Percentiles rank a stretch among this genome's conserved stretches.
phyloP scores from a whole-genome alignment of 2,888 invertebrate genomes.

The Drosophila quinaria region DNA sequence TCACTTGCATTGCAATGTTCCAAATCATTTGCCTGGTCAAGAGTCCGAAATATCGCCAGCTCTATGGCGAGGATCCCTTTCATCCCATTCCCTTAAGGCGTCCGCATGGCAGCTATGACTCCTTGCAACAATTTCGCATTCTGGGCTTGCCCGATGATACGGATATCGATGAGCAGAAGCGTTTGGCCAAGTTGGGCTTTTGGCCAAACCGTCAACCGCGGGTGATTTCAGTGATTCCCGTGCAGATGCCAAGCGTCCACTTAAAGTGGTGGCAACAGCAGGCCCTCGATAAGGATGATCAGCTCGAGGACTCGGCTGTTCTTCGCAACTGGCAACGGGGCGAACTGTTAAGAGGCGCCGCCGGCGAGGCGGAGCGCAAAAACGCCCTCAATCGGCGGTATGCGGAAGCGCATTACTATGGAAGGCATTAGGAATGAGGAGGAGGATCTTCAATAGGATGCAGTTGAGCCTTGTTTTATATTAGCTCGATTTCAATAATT shows the following conservation, averaged over 20 bases:
- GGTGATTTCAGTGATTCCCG: conserved; percentile 69
- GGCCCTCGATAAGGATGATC: conserved; percentile 54
- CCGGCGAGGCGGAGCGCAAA: conserved; percentile 61
- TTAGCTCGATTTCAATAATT: no score
- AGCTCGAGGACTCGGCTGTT: conserved; percentile 50
- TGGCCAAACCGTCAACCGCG: conserved; percentile 61
- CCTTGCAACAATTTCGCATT: conserved; percentile 72
- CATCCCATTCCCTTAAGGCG: conserved; percentile 43
- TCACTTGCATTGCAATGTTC: conserved; percentile 79
- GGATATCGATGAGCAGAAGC: conserved; percentile 80
- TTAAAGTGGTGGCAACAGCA: conserved; percentile 74
- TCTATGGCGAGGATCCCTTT: conserved; percentile 84
- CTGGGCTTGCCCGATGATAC: conserved; percentile 72
- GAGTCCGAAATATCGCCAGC: conserved; percentile 72
- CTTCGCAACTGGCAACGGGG: conserved; percentile 63
- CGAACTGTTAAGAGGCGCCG: conserved; percentile 59
- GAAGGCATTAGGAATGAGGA: conserved; percentile 19
- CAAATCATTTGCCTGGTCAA: conserved; percentile 82
- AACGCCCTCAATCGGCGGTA: conserved; percentile 63
- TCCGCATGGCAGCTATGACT: conserved; percentile 16
- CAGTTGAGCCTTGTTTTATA: no score
- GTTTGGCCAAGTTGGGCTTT: conserved; percentile 63
- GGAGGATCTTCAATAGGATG: background rate
- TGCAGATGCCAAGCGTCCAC: conserved; percentile 37
- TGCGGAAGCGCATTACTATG: conserved; percentile 37